Evolutionary conservation across 2,113 vertebrate genomes (phyloP).

Genomic region (Choloepus hoffmanni): DNA sequence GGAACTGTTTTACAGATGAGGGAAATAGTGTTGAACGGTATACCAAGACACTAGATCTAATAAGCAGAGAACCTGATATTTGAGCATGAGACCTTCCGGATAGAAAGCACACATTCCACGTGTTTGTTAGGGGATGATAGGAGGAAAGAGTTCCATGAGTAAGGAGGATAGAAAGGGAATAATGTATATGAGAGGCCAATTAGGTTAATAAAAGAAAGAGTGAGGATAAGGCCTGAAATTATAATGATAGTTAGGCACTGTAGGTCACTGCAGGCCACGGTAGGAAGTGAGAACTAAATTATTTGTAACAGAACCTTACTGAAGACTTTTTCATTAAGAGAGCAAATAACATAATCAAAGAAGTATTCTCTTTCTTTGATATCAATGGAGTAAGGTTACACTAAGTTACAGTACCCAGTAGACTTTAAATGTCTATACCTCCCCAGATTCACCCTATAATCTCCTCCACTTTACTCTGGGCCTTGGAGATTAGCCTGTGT

Average conservation of each 20-base stretch:
- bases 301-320: not conserved
- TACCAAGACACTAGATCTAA: not conserved
- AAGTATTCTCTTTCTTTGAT: not conserved
- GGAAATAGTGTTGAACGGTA: not conserved
- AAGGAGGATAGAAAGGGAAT: not conserved
- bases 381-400: not conserved
- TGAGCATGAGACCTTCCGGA: not conserved
- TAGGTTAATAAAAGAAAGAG: not conserved
- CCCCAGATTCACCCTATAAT: not conserved
- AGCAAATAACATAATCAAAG: not conserved
- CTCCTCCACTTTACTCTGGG: not conserved
- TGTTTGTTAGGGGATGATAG: not conserved
- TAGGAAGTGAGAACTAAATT: not conserved
- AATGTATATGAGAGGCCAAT: not conserved
- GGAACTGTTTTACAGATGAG: not conserved
- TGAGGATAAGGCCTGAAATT: not conserved
- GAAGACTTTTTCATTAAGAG: not conserved
- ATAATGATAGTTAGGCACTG: not conserved
- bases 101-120: not conserved
- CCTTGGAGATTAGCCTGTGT: not conserved
- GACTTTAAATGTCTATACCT: not conserved
- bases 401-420: not conserved
- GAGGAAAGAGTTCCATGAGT: not conserved
- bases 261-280: not conserved
- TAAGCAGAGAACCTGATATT: not conserved